Percentiles rank a stretch among this genome's conserved stretches.
phyloP scores from a whole-genome alignment of 2,797 vertebrate genomes.

The Sitta carolinensis region DNA sequence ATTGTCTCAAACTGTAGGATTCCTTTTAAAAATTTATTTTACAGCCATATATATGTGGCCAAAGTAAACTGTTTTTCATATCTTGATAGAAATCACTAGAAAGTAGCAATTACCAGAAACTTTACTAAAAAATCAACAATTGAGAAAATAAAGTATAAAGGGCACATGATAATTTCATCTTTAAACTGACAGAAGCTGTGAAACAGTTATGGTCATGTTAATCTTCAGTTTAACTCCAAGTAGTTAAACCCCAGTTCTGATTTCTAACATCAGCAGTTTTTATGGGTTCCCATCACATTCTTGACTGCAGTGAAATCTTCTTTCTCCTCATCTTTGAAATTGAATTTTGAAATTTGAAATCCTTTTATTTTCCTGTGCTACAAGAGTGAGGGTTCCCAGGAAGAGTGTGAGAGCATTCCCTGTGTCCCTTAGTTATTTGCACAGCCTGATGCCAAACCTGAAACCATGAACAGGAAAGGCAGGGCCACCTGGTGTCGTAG shows the following conservation, averaged over 20 bases:
- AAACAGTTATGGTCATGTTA: neutral
- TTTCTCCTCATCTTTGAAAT: neutral
- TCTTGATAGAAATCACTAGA: neutral
- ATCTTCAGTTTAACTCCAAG: neutral
- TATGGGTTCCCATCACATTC: neutral
- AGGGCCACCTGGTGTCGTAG: too few species aligned
- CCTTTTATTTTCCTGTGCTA: neutral
- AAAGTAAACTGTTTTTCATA: neutral
- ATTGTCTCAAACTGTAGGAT: neutral
- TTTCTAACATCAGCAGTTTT: neutral
- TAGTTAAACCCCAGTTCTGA: neutral
- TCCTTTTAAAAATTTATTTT: neutral
- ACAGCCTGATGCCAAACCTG: neutral
- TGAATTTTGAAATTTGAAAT: too few species aligned
- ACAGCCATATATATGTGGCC: too few species aligned
- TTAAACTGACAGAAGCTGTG: neutral
- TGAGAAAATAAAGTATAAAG: neutral
- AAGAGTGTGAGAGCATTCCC: neutral
- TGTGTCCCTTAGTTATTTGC: neutral
- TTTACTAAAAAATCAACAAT: neutral
- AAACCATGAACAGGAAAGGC: neutral
- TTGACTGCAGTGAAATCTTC: neutral
- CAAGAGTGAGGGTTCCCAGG: neutral
- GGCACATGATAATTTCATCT: neutral
- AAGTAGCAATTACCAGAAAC: neutral